Conservation (phyloP, 2,113 vertebrate genomes). For the Penelope pileata region DNA sequence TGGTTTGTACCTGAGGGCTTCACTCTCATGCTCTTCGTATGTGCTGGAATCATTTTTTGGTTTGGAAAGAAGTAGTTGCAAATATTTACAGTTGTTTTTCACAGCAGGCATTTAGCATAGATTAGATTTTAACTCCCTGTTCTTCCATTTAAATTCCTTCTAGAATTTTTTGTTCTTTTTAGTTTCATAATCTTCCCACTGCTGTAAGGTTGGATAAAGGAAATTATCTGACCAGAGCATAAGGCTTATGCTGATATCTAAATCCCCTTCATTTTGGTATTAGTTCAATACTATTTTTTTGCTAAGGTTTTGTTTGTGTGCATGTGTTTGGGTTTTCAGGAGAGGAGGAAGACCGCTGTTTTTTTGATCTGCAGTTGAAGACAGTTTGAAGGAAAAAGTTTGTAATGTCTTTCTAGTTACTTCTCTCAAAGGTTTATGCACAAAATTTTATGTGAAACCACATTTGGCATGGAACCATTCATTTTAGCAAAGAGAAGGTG, state of each 20-base stretch:
- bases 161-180: not conserved
- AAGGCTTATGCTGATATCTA: not conserved
- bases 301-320: not conserved
- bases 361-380: not conserved
- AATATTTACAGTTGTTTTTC: not conserved
- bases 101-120: constrained; percentile 8
- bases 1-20: constrained; percentile 4
- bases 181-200: not conserved
- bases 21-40: not conserved
- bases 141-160: not conserved
- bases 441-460: not conserved
- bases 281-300: not conserved
- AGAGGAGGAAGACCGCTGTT: not conserved
- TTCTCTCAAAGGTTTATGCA: not conserved
- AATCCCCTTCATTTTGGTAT: not conserved
- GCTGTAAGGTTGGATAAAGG: constrained; percentile 2
- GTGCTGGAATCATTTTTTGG: not conserved
- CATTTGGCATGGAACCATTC: not conserved
- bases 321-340: not conserved
- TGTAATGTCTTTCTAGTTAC: not conserved
- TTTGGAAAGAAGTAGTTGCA: not conserved
- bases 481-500: not conserved
- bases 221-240: not conserved
- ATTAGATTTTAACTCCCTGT: not conserved
- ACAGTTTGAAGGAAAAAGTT: not conserved